phyloP scores from a whole-genome alignment of 2,113 vertebrate genomes.

The Irena cyanogastra region DNA sequence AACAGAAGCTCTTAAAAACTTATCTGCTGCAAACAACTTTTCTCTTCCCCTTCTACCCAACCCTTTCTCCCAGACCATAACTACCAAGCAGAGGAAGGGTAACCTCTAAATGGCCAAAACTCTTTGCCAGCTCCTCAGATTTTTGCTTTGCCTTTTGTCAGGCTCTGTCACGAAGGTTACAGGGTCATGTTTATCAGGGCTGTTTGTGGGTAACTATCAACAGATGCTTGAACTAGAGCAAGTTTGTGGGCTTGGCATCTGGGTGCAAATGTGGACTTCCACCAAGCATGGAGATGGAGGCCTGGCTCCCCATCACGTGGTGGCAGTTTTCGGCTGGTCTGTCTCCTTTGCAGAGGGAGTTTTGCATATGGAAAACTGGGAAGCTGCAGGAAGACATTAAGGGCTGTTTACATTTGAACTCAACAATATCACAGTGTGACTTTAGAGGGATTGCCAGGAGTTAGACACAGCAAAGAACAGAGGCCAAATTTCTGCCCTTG shows the following conservation, averaged over 20 bases:
- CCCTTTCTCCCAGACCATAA: neutral
- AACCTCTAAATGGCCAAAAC: neutral
- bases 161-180: neutral
- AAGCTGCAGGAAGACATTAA: neutral
- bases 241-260: neutral
- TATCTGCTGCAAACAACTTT: neutral
- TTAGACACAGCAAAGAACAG: neutral
- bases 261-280: neutral
- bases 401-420: neutral
- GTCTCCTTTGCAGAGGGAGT: neutral
- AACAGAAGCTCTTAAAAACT: neutral
- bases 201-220: neutral
- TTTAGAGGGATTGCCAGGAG: neutral
- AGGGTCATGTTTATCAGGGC: neutral
- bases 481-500: neutral
- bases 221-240: neutral
- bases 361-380: neutral
- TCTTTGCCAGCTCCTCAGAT: neutral
- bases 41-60: neutral
- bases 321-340: neutral
- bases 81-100: neutral
- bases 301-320: neutral
- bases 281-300: neutral
- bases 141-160: neutral
- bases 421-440: neutral